phyloP scores from a whole-genome alignment of 2,113 vertebrate species.

The Spea multiplicata region DNA sequence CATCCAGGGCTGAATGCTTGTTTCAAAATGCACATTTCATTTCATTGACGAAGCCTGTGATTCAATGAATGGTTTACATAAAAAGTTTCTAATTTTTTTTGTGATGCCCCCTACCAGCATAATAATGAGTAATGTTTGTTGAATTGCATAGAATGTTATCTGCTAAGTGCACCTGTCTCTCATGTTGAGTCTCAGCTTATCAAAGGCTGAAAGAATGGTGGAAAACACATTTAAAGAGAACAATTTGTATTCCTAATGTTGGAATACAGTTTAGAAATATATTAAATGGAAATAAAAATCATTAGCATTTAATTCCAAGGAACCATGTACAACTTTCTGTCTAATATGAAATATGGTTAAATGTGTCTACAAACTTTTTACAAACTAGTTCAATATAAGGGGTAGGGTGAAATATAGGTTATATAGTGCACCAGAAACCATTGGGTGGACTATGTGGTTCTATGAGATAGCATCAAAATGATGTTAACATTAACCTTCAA shows the following conservation, averaged over 20 bases:
- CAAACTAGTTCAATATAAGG: too few relatives aligned
- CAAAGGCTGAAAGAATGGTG: background rate
- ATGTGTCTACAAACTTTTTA: background rate
- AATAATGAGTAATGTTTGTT: slow-evolving; percentile 47
- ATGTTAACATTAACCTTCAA: too few relatives aligned
- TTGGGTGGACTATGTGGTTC: too few relatives aligned
- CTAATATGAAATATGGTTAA: background rate
- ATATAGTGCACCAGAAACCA: too few relatives aligned
- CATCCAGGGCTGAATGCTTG: slow-evolving; percentile 21
- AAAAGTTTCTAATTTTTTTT: slow-evolving; percentile 46
- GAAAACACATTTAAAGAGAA: background rate
- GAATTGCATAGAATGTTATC: slow-evolving; percentile 50
- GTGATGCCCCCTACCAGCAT: slow-evolving; percentile 48
- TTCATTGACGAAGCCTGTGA: slow-evolving; percentile 44
- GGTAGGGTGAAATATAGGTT: too few relatives aligned
- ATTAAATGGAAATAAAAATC: slow-evolving; percentile 30
- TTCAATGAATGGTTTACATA: slow-evolving; percentile 40
- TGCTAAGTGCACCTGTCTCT: slow-evolving; percentile 49
- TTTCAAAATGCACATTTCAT: slow-evolving; percentile 42
- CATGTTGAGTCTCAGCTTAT: slow-evolving; percentile 46
- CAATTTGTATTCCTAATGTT: slow-evolving; percentile 31
- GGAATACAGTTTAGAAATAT: slow-evolving; percentile 32
- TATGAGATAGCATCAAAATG: too few relatives aligned
- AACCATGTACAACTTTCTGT: background rate
- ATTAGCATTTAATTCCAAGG: slow-evolving; percentile 28